These are phyloP conservation scores for Drosophila rufa DNA, from an alignment of 1,140 invertebrate species.

Conservation along the genomic window DNA sequence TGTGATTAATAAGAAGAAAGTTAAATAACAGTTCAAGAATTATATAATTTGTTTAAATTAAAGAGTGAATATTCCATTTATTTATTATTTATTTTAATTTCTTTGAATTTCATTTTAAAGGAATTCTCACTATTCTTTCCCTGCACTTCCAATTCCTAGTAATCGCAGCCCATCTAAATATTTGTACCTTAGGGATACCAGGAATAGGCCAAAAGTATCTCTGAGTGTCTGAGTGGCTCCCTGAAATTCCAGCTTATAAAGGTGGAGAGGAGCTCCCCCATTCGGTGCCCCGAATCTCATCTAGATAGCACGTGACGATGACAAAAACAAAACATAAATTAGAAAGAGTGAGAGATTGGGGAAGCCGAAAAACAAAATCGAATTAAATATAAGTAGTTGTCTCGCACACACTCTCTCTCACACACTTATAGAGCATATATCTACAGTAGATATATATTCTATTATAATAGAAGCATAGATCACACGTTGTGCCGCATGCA, in stretches of 20 bases:
- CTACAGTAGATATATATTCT: slow-evolving; percentile 5
- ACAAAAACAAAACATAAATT: slow-evolving; percentile 76
- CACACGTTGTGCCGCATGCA: slow-evolving; percentile 79
- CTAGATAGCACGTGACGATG: slow-evolving; percentile 62
- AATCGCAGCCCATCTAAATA: slow-evolving; percentile 26
- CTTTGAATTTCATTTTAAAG: no score
- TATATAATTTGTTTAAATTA: not conserved
- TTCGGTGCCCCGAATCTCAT: slow-evolving; percentile 1
- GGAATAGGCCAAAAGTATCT: slow-evolving; percentile 25
- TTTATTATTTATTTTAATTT: not conserved
- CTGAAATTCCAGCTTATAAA: slow-evolving; percentile 36
- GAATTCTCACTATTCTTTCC: not conserved
- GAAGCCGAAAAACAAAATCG: slow-evolving; percentile 47
- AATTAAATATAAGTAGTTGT: slow-evolving; percentile 75
- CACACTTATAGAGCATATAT: slow-evolving; percentile 44
- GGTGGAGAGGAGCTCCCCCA: slow-evolving; percentile 18
- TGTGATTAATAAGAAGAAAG: slow-evolving; percentile 1
- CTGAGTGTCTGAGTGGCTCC: not conserved
- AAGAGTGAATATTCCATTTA: not conserved
- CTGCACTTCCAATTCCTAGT: slow-evolving; percentile 8
- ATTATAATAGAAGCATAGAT: slow-evolving; percentile 83
- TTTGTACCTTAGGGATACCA: slow-evolving; percentile 35
- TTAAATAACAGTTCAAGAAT: not conserved
- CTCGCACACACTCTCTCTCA: slow-evolving; percentile 28
- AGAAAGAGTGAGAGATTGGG: slow-evolving; percentile 30